Conservation (phyloP, 2,797 vertebrate species). For the Bufotes viridis region DNA sequence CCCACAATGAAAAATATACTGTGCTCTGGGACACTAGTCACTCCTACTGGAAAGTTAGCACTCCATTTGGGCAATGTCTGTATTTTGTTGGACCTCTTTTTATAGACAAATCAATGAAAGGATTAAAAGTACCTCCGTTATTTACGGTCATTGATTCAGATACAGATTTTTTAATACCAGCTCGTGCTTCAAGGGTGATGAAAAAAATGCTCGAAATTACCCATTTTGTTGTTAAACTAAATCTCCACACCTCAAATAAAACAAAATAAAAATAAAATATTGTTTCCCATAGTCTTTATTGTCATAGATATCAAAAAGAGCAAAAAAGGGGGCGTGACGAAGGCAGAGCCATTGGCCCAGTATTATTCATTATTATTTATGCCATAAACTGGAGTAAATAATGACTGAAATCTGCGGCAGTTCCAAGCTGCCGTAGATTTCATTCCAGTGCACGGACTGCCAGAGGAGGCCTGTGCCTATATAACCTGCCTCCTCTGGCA, state of each 20-base stretch:
- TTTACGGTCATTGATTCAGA: neutral
- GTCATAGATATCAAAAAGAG: neutral
- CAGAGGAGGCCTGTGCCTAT: too few relatives aligned
- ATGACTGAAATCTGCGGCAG: too few relatives aligned
- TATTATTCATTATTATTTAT: too few relatives aligned
- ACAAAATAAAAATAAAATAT: neutral
- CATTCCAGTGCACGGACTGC: too few relatives aligned
- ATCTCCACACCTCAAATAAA: neutral
- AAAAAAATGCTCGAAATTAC: neutral
- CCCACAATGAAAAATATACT: neutral
- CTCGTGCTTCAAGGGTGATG: neutral
- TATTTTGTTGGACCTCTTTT: conserved; percentile 19
- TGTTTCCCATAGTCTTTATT: neutral
- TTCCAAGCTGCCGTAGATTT: too few relatives aligned
- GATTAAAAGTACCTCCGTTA: conserved; percentile 14
- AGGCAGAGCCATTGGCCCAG: too few relatives aligned
- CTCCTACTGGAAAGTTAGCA: conserved; percentile 30
- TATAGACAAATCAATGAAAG: neutral
- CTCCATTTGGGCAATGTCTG: neutral
- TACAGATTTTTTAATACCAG: neutral
- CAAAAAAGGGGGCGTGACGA: too few relatives aligned
- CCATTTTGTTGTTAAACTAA: neutral
- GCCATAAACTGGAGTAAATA: too few relatives aligned
- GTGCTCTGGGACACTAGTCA: neutral
- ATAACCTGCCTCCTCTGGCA: too few relatives aligned